Conservation (phyloP, 2,113 vertebrate species). For the Ameiurus melas region DNA sequence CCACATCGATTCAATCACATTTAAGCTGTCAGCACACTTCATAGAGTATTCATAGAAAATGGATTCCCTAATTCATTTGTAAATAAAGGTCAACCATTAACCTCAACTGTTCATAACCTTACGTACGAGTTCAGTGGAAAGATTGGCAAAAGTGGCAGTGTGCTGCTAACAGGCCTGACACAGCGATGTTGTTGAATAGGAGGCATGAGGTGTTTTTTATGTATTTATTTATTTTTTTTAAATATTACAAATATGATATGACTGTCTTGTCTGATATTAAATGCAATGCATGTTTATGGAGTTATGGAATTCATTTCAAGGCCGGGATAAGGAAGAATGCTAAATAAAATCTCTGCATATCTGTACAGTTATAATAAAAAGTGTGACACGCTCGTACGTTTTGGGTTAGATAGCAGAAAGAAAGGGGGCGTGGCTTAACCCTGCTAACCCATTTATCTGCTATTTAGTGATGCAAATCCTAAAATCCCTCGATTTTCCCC, state of each 20-base stretch:
- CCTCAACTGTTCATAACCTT: background rate
- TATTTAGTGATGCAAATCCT: background rate
- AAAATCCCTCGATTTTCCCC: slow-evolving; percentile 1
- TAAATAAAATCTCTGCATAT: background rate
- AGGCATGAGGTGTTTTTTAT: background rate
- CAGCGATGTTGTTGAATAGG: background rate
- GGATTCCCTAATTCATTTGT: background rate
- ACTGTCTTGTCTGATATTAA: background rate
- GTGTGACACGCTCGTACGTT: background rate
- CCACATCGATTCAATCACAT: background rate
- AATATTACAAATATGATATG: background rate
- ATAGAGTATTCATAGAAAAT: background rate
- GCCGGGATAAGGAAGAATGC: background rate
- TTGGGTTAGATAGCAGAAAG: background rate
- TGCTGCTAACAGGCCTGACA: background rate
- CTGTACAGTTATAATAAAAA: background rate
- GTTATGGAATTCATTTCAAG: background rate
- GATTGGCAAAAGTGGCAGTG: background rate
- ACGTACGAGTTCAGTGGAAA: background rate
- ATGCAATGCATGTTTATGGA: background rate
- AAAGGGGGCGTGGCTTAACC: background rate
- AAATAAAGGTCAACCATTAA: background rate
- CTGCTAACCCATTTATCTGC: background rate
- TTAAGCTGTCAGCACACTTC: background rate
- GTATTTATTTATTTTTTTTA: too few relatives aligned